Evolutionary conservation across 2,888 invertebrate species (phyloP), one percentile per base, ranked within the genome.

Genomic region (Tetrapedia diversipes): DNA sequence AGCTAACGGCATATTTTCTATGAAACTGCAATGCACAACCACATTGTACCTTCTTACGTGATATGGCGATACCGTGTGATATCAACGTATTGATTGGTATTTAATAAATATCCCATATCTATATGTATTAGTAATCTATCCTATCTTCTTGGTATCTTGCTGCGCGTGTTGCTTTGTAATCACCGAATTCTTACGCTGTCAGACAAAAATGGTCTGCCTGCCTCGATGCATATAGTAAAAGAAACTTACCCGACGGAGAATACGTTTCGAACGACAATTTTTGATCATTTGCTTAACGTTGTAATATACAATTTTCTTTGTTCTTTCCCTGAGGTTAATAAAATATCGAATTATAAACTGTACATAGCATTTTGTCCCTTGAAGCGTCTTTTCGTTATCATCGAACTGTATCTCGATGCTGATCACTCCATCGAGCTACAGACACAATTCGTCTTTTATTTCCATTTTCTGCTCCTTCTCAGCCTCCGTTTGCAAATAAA

Each of bases 21-120:
- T 90, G 88, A 90, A 89, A 91, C 88, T 89, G 89, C 90, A 90
- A 90, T 91, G 89, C 91, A 91, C 91, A 91, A 91, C 86, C 84
- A 63, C 68, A 85, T 89, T 90, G 88, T 90, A 90, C 83, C 88
- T 89, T 85, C 80, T 72, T 73, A 53, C 22, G 43, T 14, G 81
- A 56, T 88, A 87, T 85, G 75, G 47, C 10, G 74, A 74, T 73
- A 73, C 43, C 24, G 19, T 32, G 32, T 37, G 56, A 53, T 47
- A 54, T 43, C 73, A 61, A 60, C 86, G 82, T 89, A 88, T 82
- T 85, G 86, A 89, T 81, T 88, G 86, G 86, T 89, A 87, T 72
- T 81, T 80, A 82, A 85, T 80, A 80, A 85, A 80, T n/a, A n/a
- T 67, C 70, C 85, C 75, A 85, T 81, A 75, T 70, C 72, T 79